Conservation (phyloP, 2,797 vertebrate genomes). For the Sardinella longiceps region DNA sequence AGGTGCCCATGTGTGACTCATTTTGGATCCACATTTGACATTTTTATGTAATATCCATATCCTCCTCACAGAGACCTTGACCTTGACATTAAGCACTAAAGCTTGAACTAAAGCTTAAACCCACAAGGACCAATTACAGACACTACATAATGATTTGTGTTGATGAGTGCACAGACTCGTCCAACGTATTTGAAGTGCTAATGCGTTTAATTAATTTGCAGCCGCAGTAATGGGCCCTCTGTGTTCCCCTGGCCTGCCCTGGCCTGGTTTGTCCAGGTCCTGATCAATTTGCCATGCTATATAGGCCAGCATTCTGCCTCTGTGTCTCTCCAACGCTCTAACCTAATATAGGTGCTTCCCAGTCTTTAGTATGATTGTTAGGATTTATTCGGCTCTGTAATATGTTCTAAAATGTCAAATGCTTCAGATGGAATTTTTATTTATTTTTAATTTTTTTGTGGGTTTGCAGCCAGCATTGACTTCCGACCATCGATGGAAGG, state of each 20-base stretch:
- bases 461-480: conserved; percentile 85
- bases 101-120: background rate
- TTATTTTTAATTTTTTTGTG: background rate
- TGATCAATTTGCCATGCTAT: background rate
- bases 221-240: background rate
- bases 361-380: background rate
- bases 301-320: conserved; percentile 8
- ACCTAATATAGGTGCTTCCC: background rate
- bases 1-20: too few relatives aligned
- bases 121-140: background rate
- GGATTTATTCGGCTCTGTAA: background rate
- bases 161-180: background rate
- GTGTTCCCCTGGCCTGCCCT: background rate
- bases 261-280: background rate
- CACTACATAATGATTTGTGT: background rate
- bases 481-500: conserved; percentile 87
- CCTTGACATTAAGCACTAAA: background rate
- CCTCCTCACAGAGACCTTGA: background rate
- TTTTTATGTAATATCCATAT: too few relatives aligned
- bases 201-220: background rate
- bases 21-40: too few relatives aligned
- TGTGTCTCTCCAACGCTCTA: background rate
- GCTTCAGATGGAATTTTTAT: background rate
- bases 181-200: background rate
- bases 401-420: background rate